Evolutionary conservation across 1,140 invertebrate genomes (phyloP).

Genomic region (Ditylenchus dipsaci): DNA sequence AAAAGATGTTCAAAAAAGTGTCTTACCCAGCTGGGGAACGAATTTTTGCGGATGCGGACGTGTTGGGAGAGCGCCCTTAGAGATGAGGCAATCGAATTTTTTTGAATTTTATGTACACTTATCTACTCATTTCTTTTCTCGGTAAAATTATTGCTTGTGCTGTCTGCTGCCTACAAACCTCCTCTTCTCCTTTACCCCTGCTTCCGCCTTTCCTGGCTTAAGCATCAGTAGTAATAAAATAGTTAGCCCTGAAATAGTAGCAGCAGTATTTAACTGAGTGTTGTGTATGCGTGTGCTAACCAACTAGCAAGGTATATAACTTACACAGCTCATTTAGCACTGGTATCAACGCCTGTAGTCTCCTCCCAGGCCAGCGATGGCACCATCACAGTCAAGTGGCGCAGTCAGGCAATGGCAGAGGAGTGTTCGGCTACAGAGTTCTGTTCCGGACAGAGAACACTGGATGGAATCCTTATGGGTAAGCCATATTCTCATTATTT

Average conservation of each 20-base stretch:
- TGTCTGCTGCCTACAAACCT: slow-evolving; percentile 3
- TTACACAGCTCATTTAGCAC: slow-evolving; percentile 42
- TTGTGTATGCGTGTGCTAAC: background rate
- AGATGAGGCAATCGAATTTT: too few species aligned
- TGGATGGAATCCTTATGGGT: slow-evolving; percentile 58
- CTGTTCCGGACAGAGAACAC: slow-evolving; percentile 40
- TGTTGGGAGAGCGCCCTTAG: too few species aligned
- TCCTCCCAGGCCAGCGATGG: slow-evolving; percentile 33
- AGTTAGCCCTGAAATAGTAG: too few species aligned
- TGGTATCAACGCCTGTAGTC: slow-evolving; percentile 49
- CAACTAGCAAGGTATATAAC: background rate
- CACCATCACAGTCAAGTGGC: slow-evolving; percentile 50
- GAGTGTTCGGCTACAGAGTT: slow-evolving; percentile 55
- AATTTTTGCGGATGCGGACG: too few species aligned
- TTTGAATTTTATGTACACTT: too few species aligned
- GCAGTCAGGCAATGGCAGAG: slow-evolving; percentile 49
- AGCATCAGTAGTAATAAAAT: background rate
- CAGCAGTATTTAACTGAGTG: too few species aligned
- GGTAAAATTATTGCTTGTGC: too few species aligned
- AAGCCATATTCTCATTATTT: slow-evolving; percentile 5
- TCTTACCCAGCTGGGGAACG: too few species aligned
- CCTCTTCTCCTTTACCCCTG: slow-evolving; percentile 5
- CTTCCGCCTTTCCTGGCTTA: slow-evolving; percentile 2
- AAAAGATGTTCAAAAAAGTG: too few species aligned
- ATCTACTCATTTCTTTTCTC: slow-evolving; percentile 7